Evolutionary conservation across 2,888 invertebrate genomes (phyloP).

Genomic region (Abscondita cerata): DNA sequence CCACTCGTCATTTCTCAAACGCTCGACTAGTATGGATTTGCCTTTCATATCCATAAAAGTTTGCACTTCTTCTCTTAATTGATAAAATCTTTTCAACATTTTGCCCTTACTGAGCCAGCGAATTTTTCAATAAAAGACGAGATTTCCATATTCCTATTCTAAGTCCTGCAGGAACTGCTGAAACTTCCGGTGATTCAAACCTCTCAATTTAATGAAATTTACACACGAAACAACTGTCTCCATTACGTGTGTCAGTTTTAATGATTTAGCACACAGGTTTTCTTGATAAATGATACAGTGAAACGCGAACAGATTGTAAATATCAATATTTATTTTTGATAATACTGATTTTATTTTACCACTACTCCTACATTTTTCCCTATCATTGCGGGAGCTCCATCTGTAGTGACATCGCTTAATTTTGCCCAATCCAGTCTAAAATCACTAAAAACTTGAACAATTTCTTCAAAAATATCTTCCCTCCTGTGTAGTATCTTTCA

Average conservation of each 20-base stretch:
- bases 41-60: constrained; percentile 22
- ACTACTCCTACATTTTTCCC: constrained; percentile 31
- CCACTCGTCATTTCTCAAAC: constrained; percentile 23
- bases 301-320: constrained; percentile 27
- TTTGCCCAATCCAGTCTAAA: constrained; percentile 29
- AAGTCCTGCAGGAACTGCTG: constrained; percentile 32
- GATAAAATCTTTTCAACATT: constrained; percentile 24
- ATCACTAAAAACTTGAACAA: too few relatives aligned
- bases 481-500: constrained; percentile 20
- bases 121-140: constrained; percentile 35
- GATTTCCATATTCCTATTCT: constrained; percentile 35
- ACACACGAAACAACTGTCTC: constrained; percentile 31
- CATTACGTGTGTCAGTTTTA: constrained; percentile 32
- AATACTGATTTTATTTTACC: constrained; percentile 20
- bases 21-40: constrained; percentile 10
- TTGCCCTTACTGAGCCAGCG: constrained; percentile 33
- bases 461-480: too few relatives aligned
- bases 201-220: constrained; percentile 40
- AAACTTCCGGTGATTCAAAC: constrained; percentile 43
- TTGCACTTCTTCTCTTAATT: constrained; percentile 20
- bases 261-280: constrained; percentile 38
- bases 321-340: constrained; percentile 27
- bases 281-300: constrained; percentile 43
- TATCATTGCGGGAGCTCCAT: constrained; percentile 36
- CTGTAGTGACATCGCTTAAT: constrained; percentile 31